phyloP scores from a whole-genome alignment of 2,888 invertebrate species.

The Amorpha juglandis region DNA sequence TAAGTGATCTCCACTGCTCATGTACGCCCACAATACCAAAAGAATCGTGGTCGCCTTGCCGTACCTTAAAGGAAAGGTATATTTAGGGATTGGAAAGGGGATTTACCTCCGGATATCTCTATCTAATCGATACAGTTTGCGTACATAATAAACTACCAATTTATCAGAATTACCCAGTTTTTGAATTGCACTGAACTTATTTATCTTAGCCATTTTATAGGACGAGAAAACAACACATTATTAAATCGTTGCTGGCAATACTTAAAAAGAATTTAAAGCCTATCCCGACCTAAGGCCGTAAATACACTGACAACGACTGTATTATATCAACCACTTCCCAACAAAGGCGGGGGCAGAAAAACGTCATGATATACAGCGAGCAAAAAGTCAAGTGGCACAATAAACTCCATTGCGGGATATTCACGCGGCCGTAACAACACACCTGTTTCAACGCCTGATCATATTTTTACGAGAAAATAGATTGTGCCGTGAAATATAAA shows the following conservation, averaged over 20 bases:
- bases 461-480: slow-evolving; percentile 36
- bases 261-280: not conserved
- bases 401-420: slow-evolving; percentile 39
- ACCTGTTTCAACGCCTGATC: slow-evolving; percentile 40
- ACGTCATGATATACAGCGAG: slow-evolving; percentile 12
- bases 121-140: too few species aligned
- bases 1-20: too few species aligned
- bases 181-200: too few species aligned
- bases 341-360: slow-evolving; percentile 5
- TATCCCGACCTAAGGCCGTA: not conserved
- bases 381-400: slow-evolving; percentile 35
- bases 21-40: too few species aligned
- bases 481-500: slow-evolving; percentile 22
- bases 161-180: too few species aligned
- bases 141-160: too few species aligned
- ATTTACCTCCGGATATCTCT: too few species aligned
- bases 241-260: not conserved
- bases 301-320: slow-evolving; percentile 1
- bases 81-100: too few species aligned
- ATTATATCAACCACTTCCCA: not conserved
- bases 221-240: too few species aligned
- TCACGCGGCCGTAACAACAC: slow-evolving; percentile 43
- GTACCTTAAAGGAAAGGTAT: too few species aligned
- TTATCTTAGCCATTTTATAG: too few species aligned
- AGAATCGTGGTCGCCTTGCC: too few species aligned